Conservation (phyloP, 2,797 vertebrate genomes). For the Xiphophorus birchmanni region DNA sequence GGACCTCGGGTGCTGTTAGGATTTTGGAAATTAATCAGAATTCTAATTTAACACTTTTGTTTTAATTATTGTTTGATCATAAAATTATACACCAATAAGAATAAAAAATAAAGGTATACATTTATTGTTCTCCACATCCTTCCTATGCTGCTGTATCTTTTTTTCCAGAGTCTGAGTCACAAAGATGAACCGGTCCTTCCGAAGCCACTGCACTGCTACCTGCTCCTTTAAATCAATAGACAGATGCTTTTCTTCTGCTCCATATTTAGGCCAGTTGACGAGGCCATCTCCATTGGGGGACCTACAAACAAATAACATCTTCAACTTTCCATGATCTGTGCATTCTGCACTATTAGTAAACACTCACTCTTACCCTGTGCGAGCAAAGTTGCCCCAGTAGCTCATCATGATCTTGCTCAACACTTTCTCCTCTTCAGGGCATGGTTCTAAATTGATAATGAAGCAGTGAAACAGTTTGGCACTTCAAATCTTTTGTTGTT, state of each 20-base stretch:
- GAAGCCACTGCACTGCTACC: slow-evolving; percentile 68
- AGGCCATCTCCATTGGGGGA: slow-evolving; percentile 83
- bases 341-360: neutral
- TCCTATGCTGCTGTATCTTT: slow-evolving; percentile 34
- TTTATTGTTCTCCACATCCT: slow-evolving; percentile 42
- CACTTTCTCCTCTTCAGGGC: slow-evolving; percentile 74
- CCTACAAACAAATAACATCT: slow-evolving; percentile 60
- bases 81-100: neutral
- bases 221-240: slow-evolving; percentile 69
- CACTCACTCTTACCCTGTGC: slow-evolving; percentile 76
- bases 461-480: neutral
- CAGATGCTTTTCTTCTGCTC: slow-evolving; percentile 74
- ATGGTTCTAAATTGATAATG: slow-evolving; percentile 46
- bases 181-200: slow-evolving; percentile 71
- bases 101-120: neutral
- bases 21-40: neutral
- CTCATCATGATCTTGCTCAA: slow-evolving; percentile 80
- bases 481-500: neutral
- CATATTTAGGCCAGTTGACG: slow-evolving; percentile 83
- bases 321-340: neutral
- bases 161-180: slow-evolving; percentile 68
- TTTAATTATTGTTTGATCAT: neutral
- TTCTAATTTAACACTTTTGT: neutral
- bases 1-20: slow-evolving; percentile 56
- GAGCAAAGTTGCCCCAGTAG: slow-evolving; percentile 88